These are phyloP conservation scores for Stegophylla sp. DNA, from an alignment of 2,888 invertebrate genomes.

Conservation along the genomic window DNA sequence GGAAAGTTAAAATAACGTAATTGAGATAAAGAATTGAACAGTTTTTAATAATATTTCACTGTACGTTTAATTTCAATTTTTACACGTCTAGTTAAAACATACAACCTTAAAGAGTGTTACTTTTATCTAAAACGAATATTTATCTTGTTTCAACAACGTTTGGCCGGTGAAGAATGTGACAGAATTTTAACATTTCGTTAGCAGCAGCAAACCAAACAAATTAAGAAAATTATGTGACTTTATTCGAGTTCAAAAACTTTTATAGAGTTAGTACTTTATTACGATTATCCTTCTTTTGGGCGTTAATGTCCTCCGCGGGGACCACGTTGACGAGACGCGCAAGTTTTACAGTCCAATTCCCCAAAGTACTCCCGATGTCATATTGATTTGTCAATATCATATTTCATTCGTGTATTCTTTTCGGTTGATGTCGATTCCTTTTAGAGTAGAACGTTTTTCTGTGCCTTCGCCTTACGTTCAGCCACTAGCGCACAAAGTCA, in stretches of 20 bases:
- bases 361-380: conserved; percentile 18
- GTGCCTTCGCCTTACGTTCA: background rate
- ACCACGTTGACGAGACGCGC: background rate
- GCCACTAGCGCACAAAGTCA: background rate
- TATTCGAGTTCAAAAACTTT: background rate
- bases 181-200: too few relatives aligned
- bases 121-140: too few relatives aligned
- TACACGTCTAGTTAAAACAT: too few relatives aligned
- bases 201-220: background rate
- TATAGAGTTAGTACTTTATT: conserved; percentile 10
- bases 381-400: conserved; percentile 37
- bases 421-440: background rate
- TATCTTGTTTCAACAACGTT: too few relatives aligned
- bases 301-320: conserved; percentile 31
- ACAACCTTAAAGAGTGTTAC: too few relatives aligned
- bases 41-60: too few relatives aligned
- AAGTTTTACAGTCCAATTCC: conserved; percentile 19
- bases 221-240: background rate
- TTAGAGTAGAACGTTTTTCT: background rate
- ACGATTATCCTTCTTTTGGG: background rate
- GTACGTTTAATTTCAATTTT: too few relatives aligned
- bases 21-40: too few relatives aligned
- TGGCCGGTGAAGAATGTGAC: too few relatives aligned
- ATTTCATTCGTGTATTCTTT: conserved; percentile 1
- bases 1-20: too few relatives aligned